Base-by-base conservation (phyloP, 2,113 vertebrate genomes). In the Tachysurus fulvidraco region DNA sequence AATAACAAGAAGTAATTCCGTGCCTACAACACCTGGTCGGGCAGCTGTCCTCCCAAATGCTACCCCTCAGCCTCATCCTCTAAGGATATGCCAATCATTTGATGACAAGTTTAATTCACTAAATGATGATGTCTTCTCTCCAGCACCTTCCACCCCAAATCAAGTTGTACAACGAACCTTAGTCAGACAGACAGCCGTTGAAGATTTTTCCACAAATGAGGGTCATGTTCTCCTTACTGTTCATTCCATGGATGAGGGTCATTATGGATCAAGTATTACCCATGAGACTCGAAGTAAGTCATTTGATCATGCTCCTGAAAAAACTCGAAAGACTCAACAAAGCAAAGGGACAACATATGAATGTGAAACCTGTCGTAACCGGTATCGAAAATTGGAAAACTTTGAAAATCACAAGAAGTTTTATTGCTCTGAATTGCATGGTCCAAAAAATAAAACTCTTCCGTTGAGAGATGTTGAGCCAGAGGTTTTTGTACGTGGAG, bases 361-460 rank as follows among this genome's bases (percentile, higher is more conserved):
- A 90, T 99, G 98, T 91, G 98, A 99, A 93, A 99, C 98, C 4
- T 99, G 98, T 89, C 96, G 98, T 62, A 99, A 99, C 86, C 93
- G 98, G 69, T 99, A 99, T 0, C 94, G 98, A 88, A 99, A 99
- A 92, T 91, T 97, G 85, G 98, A 99, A 93, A 99, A 99, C 85
- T 99, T 98, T 90, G 97, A 99, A 95, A 99, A 98, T 86, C 98
- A 99, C 88, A 99, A 99, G 89, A 99, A 99, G 87, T 99, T 99
- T 94, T 99, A 98, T 89, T 99, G 98, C 88, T 99, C 98, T 6
- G 98, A 99, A 89, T 94, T 99, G 88, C 98, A 98, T 1, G 98
- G 98, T 89, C 98, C 98, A 88, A 99, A 99, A 94, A 97, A 96
- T 79, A 99, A 99, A 92, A 94, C 95, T 5, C 88, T 93, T 4